Evolutionary conservation across 92 coral and sea anemone species (phyloP).

Genomic region (Anthopleura xanthogrammica): DNA sequence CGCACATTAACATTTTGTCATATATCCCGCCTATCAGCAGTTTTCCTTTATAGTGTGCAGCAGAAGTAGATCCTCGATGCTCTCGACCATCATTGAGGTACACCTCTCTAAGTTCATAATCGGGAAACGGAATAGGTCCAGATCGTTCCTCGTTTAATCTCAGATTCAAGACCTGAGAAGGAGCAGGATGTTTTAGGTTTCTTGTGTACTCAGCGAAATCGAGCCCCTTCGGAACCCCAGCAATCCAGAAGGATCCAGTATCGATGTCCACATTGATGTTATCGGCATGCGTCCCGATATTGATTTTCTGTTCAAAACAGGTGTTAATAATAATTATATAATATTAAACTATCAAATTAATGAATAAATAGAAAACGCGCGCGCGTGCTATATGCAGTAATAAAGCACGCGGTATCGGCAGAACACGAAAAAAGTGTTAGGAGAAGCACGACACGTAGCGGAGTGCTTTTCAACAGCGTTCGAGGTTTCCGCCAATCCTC

Average conservation of each 20-base stretch:
- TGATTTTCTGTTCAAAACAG: conserved; percentile 38
- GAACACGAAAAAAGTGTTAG: too few relatives aligned
- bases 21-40: conserved; percentile 70
- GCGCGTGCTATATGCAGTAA: too few relatives aligned
- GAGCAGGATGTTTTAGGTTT: conserved; percentile 62
- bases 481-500: too few relatives aligned
- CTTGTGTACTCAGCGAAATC: conserved; percentile 43
- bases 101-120: conserved; percentile 59
- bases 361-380: too few relatives aligned
- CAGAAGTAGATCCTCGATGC: conserved; percentile 44
- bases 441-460: too few relatives aligned
- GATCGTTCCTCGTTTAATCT: conserved; percentile 43
- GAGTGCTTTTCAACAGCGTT: too few relatives aligned
- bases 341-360: background rate
- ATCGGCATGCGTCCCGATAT: conserved; percentile 59
- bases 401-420: too few relatives aligned
- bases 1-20: conserved; percentile 80
- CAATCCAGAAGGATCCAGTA: conserved; percentile 80
- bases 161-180: conserved; percentile 57
- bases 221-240: conserved; percentile 46
- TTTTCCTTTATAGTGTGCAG: conserved; percentile 63
- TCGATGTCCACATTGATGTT: conserved; percentile 72
- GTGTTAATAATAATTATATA: too few relatives aligned
- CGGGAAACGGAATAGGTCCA: conserved; percentile 55
- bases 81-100: conserved; percentile 66